phyloP scores from a whole-genome alignment of 2,888 invertebrate genomes.

The Charanyca ferruginea region DNA sequence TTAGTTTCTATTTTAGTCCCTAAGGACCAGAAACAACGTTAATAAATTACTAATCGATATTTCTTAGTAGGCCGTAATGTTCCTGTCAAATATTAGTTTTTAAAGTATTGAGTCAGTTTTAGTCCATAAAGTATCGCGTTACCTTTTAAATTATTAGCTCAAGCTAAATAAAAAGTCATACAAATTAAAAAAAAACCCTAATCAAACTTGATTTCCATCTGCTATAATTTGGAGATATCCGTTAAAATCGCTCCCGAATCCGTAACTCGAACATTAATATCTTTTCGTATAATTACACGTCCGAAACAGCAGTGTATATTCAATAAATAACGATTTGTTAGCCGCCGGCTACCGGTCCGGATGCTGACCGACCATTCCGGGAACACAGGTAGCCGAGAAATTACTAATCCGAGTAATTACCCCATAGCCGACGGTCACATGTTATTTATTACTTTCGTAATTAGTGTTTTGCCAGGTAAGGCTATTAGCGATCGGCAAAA shows the following conservation, averaged over 20 bases:
- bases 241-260: conserved; percentile 50
- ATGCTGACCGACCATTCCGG: conserved; percentile 73
- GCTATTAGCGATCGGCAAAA: conserved; percentile 21
- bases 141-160: neutral
- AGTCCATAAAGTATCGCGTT: conserved; percentile 13
- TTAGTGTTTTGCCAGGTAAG: conserved; percentile 57
- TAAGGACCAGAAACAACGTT: neutral
- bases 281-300: conserved; percentile 50
- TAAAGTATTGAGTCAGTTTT: conserved; percentile 17
- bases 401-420: conserved; percentile 85
- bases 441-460: conserved; percentile 73
- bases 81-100: neutral
- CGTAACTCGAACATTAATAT: conserved; percentile 43
- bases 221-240: conserved; percentile 50
- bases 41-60: neutral
- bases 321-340: conserved; percentile 57
- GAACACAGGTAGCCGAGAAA: conserved; percentile 87
- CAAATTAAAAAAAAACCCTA: conserved; percentile 20
- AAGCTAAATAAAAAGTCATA: neutral
- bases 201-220: conserved; percentile 15
- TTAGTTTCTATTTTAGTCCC: neutral
- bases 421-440: conserved; percentile 68
- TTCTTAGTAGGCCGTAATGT: conserved; percentile 14
- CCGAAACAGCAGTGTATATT: conserved; percentile 44
- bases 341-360: conserved; percentile 74